phyloP scores from a whole-genome alignment of 2,888 invertebrate genomes.

The Glyphotaelius pellucidus region DNA sequence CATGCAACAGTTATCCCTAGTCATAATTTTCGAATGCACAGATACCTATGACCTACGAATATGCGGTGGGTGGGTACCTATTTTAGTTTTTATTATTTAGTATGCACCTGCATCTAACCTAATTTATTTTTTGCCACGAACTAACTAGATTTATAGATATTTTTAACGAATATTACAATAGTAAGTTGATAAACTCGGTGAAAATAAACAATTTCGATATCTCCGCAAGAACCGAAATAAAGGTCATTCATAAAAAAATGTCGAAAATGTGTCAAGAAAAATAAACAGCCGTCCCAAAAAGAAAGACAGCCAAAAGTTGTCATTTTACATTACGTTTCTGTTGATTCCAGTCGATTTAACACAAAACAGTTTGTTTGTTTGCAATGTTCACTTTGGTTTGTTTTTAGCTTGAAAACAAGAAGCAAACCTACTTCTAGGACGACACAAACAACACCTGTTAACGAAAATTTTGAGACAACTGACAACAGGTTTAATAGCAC shows the following conservation, averaged over 20 bases:
- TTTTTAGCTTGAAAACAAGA: not conserved
- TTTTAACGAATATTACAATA: not conserved
- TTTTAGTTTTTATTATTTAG: not conserved
- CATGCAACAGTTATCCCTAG: no score
- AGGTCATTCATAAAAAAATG: slow-evolving; percentile 2
- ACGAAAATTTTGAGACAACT: not conserved
- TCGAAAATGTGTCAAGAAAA: not conserved
- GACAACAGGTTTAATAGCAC: not conserved
- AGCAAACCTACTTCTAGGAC: not conserved
- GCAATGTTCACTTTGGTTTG: not conserved
- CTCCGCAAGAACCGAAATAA: not conserved
- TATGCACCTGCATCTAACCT: not conserved
- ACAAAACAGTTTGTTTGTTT: not conserved
- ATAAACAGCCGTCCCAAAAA: not conserved
- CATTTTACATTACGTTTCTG: slow-evolving; percentile 16
- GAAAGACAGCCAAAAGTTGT: not conserved
- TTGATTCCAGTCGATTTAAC: not conserved
- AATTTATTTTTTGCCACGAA: not conserved
- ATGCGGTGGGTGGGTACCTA: not conserved
- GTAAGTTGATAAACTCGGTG: not conserved
- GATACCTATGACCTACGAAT: not conserved
- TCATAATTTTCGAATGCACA: no score
- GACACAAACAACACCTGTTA: slow-evolving; percentile 34
- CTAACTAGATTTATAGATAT: not conserved
- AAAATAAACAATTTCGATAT: not conserved